These are phyloP conservation scores for Melitaea cinxia DNA, from an alignment of 1,140 invertebrate species.

Conservation along the genomic window DNA sequence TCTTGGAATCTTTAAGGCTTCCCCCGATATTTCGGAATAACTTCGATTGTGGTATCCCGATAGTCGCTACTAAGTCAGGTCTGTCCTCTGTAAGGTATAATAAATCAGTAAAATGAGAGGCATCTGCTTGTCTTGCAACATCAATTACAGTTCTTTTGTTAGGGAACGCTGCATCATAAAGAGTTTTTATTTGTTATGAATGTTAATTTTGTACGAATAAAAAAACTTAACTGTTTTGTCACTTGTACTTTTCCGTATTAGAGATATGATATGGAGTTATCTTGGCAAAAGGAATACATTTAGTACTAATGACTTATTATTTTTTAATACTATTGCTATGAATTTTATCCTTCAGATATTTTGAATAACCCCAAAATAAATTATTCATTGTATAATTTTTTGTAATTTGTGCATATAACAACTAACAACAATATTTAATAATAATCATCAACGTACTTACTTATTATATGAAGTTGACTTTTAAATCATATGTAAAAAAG, in stretches of 20 bases:
- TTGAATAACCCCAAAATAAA: no score
- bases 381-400: no score
- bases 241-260: background rate
- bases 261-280: background rate
- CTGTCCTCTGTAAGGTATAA: conserved; percentile 51
- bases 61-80: conserved; percentile 48
- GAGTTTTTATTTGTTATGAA: no score
- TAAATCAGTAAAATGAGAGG: background rate
- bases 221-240: no score
- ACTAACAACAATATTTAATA: no score
- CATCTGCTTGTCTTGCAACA: background rate
- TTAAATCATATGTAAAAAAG: no score
- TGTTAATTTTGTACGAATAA: no score
- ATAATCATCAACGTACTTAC: no score
- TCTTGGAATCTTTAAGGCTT: conserved; percentile 42
- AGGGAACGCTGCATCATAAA: no score
- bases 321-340: conserved; percentile 16
- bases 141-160: no score
- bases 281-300: conserved; percentile 33
- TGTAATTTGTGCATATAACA: no score
- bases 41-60: conserved; percentile 34
- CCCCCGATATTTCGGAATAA: conserved; percentile 55
- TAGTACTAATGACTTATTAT: conserved; percentile 29
- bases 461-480: no score
- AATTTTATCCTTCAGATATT: background rate